Conservation (phyloP, 2,888 invertebrate genomes). For the Anagyrus pseudococci region DNA sequence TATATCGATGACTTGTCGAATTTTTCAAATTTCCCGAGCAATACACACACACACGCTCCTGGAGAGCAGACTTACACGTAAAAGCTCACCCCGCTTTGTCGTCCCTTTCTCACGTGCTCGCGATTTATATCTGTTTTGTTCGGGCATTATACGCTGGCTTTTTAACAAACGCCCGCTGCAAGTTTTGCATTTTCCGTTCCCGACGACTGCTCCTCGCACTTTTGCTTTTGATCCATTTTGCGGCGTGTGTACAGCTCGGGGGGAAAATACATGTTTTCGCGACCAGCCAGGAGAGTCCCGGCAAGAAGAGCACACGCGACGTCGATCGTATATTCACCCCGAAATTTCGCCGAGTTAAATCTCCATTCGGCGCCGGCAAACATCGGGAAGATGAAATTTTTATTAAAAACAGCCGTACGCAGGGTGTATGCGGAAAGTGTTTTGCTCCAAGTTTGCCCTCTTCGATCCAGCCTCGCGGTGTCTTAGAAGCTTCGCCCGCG, state of each 20-base stretch:
- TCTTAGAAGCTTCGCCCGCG: too few relatives aligned
- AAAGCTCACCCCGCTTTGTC: too few relatives aligned
- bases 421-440: too few relatives aligned
- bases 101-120: too few relatives aligned
- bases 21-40: slow-evolving; percentile 24
- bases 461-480: not conserved
- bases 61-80: too few relatives aligned
- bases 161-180: slow-evolving; percentile 11
- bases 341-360: slow-evolving; percentile 16
- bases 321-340: slow-evolving; percentile 11
- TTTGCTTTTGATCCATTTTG: slow-evolving; percentile 3
- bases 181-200: slow-evolving; percentile 6
- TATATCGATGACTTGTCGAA: slow-evolving; percentile 21
- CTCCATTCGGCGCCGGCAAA: slow-evolving; percentile 12
- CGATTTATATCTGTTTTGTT: slow-evolving; percentile 38
- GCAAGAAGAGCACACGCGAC: too few relatives aligned
- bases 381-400: not conserved
- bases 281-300: too few relatives aligned
- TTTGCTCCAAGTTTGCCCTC: not conserved
- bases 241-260: not conserved
- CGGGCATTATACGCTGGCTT: slow-evolving; percentile 10
- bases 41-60: not conserved
- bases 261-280: slow-evolving; percentile 28
- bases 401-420: slow-evolving; percentile 5
- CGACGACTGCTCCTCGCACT: not conserved